A percentile compares a stretch with the other conserved stretches of the same genome.
Conservation (phyloP, 2,113 vertebrate genomes). For the Suncus etruscus region DNA sequence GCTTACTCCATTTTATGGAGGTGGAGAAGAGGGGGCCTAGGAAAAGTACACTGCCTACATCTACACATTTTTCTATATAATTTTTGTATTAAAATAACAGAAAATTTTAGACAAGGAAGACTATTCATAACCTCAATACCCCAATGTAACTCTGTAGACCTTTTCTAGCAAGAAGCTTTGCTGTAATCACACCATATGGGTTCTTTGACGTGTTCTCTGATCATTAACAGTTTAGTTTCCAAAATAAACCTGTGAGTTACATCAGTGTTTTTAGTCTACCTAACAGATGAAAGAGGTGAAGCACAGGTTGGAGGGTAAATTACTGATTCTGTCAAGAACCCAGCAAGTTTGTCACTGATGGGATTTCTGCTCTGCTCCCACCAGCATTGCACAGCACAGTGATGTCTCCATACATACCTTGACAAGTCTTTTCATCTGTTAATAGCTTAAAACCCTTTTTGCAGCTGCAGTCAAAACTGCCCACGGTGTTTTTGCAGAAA, state of each 20-base stretch:
- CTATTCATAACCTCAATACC: not conserved
- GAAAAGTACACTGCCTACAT: conserved; percentile 31
- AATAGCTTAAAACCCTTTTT: conserved; percentile 98
- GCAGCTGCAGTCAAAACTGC: conserved; percentile 99
- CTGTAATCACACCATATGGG: not conserved
- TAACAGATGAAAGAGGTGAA: conserved; percentile 4
- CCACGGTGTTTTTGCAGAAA: conserved; percentile 98
- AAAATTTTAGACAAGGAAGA: conserved; percentile 49
- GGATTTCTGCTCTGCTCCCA: not conserved
- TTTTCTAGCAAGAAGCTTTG: not conserved
- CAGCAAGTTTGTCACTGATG: not conserved
- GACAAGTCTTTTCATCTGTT: conserved; percentile 97
- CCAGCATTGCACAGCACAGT: not conserved
- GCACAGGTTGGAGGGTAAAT: not conserved
- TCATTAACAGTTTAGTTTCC: conserved; percentile 30
- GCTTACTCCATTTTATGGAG: not conserved
- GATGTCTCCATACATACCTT: conserved; percentile 90
- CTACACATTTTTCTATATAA: conserved; percentile 27
- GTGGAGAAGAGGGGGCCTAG: not conserved
- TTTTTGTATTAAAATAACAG: conserved; percentile 44
- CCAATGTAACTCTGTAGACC: not conserved
- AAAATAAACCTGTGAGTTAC: conserved; percentile 36
- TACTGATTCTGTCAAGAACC: not conserved
- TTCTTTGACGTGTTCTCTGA: conserved; percentile 55
- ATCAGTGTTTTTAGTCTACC: conserved; percentile 27